Base-by-base conservation (phyloP, 1,140 invertebrate genomes). In the Drosophila chauvacae region DNA sequence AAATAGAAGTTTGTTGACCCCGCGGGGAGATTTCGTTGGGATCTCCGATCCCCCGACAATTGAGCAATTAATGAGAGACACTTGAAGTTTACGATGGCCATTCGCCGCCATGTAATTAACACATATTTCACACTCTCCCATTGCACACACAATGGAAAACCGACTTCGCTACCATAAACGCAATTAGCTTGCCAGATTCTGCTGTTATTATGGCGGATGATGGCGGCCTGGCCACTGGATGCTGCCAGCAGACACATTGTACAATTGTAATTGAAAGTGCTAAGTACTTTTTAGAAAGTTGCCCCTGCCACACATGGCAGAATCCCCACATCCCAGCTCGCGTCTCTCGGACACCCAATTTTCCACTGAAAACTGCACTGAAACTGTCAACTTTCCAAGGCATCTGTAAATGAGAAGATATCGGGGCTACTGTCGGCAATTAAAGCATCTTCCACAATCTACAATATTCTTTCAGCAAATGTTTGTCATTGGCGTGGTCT, bases 201-300 rank as follows among this genome's bases (percentile, higher is more conserved):
- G 30, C 56, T 35, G 20, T 30, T 47, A 28, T 65, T 37, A 45
- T 61, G 42, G 55, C 44, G 48, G 60, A 42, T 59, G 39, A 18
- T 41, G 47, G 30, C 14, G 33, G 37, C 58, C 33, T 18, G 61
- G 20, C 20, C 53, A 37, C 37, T 63, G 64, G 45, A 23, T 50
- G 48, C 47, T 51, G 48, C 26, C 48, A 33, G 30, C 48, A 33
- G 30, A 53, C 37, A 33, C 61, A 66, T 68, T 70, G 63, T 56
- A 68, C 63, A 47, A 70, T 68, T 60, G 53, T 72, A 72, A 72
- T 72, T 72, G 69, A 72, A 72, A 72, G 69, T 72, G 69, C 69
- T 72, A 72, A 72, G 69, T 72, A 72, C 69, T 72, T 72, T 72
- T 72, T 72, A 72, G 69, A 72, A 72, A 72, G 69, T 71, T 72